Conservation (phyloP, 2,888 invertebrate species). For the Stenodera caucasica region DNA sequence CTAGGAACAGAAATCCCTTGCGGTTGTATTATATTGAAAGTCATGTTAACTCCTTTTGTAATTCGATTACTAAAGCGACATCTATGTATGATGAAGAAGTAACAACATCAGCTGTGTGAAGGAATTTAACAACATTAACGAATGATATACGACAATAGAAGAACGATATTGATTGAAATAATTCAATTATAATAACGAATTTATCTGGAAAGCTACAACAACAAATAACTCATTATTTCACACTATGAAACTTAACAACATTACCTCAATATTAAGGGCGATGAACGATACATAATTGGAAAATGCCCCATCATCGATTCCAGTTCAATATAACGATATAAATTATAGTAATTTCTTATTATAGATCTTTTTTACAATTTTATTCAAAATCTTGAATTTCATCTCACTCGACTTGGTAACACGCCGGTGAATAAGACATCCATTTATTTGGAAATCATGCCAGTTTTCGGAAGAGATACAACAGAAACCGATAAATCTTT, state of each 20-base stretch:
- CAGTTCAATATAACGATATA: not conserved
- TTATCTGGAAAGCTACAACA: slow-evolving; percentile 22
- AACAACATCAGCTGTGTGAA: slow-evolving; percentile 16
- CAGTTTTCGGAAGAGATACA: not conserved
- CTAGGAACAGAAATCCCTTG: slow-evolving; percentile 32
- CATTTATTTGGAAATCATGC: not conserved
- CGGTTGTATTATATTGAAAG: slow-evolving; percentile 30
- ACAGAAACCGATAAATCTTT: not conserved
- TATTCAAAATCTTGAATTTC: not conserved
- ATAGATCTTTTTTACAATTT: not conserved
- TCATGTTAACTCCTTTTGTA: slow-evolving; percentile 35
- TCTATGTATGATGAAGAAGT: not conserved
- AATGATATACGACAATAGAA: not conserved
- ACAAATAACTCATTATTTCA: slow-evolving; percentile 21
- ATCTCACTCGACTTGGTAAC: not conserved
- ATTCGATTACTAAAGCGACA: slow-evolving; percentile 26
- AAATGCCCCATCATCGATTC: not conserved
- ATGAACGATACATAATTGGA: not conserved
- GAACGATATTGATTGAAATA: slow-evolving; percentile 28
- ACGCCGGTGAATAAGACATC: not conserved
- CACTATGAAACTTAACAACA: slow-evolving; percentile 15
- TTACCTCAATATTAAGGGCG: slow-evolving; percentile 2
- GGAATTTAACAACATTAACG: slow-evolving; percentile 24
- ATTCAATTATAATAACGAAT: slow-evolving; percentile 25
- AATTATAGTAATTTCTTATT: not conserved